Evolutionary conservation across 2,113 vertebrate genomes (phyloP).

Genomic region (Pomatorhinus ruficollis): DNA sequence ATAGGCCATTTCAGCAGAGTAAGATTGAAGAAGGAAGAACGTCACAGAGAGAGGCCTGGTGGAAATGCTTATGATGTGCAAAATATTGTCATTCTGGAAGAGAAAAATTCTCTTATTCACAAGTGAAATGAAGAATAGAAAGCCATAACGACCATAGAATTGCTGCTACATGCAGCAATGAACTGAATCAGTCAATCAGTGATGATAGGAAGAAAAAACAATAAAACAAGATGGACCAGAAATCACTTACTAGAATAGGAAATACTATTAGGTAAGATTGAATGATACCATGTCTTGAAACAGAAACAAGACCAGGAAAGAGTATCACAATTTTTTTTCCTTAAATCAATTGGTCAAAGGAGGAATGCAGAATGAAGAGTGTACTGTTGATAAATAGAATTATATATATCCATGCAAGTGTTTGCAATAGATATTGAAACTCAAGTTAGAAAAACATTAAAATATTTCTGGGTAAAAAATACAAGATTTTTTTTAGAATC

Average conservation of each 20-base stretch:
- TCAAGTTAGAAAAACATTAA: background rate
- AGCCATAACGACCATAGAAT: background rate
- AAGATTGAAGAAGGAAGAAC: background rate
- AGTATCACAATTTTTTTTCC: accelerated
- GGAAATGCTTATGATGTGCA: background rate
- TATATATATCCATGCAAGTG: background rate
- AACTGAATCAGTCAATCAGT: background rate
- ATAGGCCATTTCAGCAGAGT: background rate
- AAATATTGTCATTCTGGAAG: background rate
- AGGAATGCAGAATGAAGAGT: background rate
- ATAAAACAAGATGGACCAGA: background rate
- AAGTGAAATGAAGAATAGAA: background rate
- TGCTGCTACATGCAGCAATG: background rate
- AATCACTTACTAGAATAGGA: background rate
- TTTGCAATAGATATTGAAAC: background rate
- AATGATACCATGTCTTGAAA: background rate
- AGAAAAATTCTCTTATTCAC: background rate
- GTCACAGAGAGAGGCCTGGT: background rate
- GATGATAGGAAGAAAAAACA: background rate
- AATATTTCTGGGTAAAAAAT: background rate
- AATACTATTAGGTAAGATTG: background rate
- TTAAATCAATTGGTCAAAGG: background rate
- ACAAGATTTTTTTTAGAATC: background rate
- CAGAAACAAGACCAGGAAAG: background rate
- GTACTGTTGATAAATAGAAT: background rate